Conservation (phyloP, 2,797 vertebrate genomes). For the Bradypus variegatus region DNA sequence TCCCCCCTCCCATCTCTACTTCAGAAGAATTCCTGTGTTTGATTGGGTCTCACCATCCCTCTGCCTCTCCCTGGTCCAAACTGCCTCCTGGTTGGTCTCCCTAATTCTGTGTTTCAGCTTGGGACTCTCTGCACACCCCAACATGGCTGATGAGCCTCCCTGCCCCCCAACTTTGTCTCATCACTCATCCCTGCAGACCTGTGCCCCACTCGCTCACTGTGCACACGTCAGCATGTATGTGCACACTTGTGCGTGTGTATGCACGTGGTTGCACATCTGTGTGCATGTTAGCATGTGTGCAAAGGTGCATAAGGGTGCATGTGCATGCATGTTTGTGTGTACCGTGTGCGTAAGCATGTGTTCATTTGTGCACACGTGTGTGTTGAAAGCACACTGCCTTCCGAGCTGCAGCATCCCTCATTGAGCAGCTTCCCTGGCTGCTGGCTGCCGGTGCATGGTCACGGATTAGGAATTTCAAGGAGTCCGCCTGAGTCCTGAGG, state of each 20-base stretch:
- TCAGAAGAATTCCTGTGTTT: neutral
- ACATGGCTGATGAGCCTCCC: too few species aligned
- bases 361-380: accelerated
- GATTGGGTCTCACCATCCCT: neutral
- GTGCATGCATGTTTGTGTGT: neutral
- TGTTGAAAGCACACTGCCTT: too few species aligned
- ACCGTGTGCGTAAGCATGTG: neutral
- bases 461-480: accelerated
- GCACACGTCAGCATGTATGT: too few species aligned
- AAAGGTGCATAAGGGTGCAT: neutral
- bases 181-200: too few species aligned
- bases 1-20: neutral
- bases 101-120: too few species aligned
- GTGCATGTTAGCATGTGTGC: neutral
- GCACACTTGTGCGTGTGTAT: neutral
- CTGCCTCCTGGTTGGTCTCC: neutral
- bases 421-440: accelerated
- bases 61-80: neutral
- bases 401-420: accelerated
- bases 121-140: too few species aligned
- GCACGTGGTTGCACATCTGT: accelerated
- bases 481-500: neutral
- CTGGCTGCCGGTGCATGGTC: accelerated
- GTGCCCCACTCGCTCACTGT: too few species aligned
- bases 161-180: too few species aligned